These are phyloP conservation scores for Aleiodes alternator DNA, from an alignment of 2,888 invertebrate species.

Conservation along the genomic window DNA sequence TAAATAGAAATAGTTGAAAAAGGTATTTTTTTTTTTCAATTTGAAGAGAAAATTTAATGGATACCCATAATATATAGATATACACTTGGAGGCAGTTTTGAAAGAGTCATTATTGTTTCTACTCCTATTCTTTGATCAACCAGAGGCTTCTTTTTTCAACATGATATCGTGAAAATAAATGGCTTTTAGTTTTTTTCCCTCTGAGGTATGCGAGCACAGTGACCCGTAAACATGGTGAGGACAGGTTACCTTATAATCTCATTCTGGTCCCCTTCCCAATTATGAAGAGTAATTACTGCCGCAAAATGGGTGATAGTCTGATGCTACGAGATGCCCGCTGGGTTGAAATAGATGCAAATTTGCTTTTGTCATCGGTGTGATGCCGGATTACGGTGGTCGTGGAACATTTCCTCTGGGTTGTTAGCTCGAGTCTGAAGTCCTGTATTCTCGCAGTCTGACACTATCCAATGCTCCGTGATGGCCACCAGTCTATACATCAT, in stretches of 20 bases:
- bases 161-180: conserved; percentile 15
- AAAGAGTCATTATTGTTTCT: background rate
- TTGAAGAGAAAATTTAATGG: too few species aligned
- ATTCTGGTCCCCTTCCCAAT: conserved; percentile 28
- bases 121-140: background rate
- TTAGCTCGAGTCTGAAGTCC: conserved; percentile 44
- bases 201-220: conserved; percentile 1
- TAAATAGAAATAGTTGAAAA: too few species aligned
- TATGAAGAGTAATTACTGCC: conserved; percentile 39
- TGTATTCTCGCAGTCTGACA: conserved; percentile 19
- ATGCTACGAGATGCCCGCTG: conserved; percentile 31
- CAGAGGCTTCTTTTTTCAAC: background rate
- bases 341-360: conserved; percentile 44
- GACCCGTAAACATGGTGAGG: conserved; percentile 31
- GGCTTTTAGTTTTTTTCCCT: background rate
- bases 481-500: conserved; percentile 22
- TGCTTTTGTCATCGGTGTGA: conserved; percentile 44
- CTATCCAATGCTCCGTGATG: conserved; percentile 15
- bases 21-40: too few species aligned
- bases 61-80: too few species aligned
- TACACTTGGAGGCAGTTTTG: too few species aligned
- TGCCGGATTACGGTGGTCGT: conserved; percentile 43
- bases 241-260: conserved; percentile 30
- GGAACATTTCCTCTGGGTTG: conserved; percentile 41
- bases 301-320: conserved; percentile 28